These are phyloP conservation scores for Anolis sagrei DNA, from an alignment of 2,113 vertebrate genomes.

Conservation along the genomic window DNA sequence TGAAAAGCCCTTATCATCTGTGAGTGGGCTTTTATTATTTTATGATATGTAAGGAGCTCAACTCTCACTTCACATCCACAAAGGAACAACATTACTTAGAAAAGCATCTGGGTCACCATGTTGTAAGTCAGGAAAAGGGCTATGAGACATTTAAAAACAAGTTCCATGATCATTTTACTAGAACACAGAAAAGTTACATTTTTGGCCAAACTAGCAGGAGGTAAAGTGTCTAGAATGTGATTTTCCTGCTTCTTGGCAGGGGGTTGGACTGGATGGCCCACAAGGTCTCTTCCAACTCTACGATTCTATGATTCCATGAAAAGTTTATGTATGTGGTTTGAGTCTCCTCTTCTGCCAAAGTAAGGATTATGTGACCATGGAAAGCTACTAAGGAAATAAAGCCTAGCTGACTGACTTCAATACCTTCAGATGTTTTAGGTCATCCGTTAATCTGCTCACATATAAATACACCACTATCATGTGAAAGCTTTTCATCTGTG, in stretches of 20 bases:
- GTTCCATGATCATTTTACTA: no score
- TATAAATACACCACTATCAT: not conserved
- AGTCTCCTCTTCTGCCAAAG: not conserved
- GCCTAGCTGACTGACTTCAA: not conserved
- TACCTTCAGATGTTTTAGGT: not conserved
- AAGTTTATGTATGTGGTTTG: not conserved
- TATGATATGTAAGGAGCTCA: not conserved
- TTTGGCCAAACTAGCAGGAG: no score
- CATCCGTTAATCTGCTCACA: not conserved
- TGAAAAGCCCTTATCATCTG: not conserved
- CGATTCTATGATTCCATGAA: no score
- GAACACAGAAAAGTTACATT: no score
- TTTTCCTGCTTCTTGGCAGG: no score
- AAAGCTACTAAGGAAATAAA: not conserved
- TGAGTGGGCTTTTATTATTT: not conserved
- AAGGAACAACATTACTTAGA: not conserved
- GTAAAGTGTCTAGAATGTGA: not conserved
- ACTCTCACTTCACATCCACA: not conserved
- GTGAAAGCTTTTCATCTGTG: not conserved
- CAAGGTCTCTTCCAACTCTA: no score
- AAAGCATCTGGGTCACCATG: not conserved
- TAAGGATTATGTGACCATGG: not conserved
- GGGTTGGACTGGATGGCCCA: no score
- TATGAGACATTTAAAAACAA: not conserved
- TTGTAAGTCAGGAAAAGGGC: not conserved